These are phyloP conservation scores for Aphodius sticticus DNA, from an alignment of 2,888 invertebrate genomes.

Conservation along the genomic window DNA sequence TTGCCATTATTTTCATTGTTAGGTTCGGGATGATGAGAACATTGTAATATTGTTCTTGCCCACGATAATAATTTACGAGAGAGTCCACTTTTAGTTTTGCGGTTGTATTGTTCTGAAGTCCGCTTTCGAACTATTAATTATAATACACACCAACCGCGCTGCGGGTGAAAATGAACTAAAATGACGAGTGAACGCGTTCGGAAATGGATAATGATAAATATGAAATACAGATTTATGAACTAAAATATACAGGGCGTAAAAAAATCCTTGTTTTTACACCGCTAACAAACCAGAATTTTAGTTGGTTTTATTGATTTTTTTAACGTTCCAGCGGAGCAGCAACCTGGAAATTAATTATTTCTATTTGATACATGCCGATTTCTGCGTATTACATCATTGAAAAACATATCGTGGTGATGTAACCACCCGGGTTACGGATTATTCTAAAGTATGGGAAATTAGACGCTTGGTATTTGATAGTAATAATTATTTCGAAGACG, in stretches of 20 bases:
- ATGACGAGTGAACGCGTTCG: not conserved
- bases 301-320: too few species aligned
- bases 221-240: not conserved
- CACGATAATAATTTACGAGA: not conserved
- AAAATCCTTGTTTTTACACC: too few species aligned
- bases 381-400: too few species aligned
- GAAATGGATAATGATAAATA: not conserved
- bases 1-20: not conserved
- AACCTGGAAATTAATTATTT: too few species aligned
- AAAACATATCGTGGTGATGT: too few species aligned
- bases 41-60: not conserved
- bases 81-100: not conserved
- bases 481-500: too few species aligned
- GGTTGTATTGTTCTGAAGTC: not conserved
- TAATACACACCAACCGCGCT: not conserved
- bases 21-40: not conserved
- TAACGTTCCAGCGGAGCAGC: too few species aligned
- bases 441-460: too few species aligned
- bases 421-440: too few species aligned
- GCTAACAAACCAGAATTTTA: too few species aligned
- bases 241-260: not conserved
- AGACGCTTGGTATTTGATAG: too few species aligned
- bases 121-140: not conserved
- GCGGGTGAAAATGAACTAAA: not conserved
- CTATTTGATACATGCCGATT: too few species aligned